These are phyloP conservation scores for Cyprinodon diabolis DNA, from an alignment of 2,797 vertebrate species.

Conservation along the genomic window DNA sequence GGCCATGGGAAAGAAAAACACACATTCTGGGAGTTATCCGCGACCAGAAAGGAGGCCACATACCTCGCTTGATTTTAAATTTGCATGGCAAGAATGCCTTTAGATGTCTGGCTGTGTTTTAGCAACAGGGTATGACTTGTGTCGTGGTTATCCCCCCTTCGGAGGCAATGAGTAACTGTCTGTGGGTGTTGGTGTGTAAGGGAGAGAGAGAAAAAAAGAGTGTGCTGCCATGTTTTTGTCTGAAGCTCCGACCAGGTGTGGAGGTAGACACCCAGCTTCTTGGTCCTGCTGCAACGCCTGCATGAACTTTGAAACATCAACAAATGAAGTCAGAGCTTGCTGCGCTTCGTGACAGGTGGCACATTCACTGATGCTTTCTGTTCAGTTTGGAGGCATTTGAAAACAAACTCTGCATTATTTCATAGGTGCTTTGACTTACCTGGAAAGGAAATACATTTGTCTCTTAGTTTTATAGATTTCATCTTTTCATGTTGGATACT, in stretches of 20 bases:
- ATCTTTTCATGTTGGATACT: not conserved
- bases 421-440: not conserved
- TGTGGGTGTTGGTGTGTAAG: constrained; percentile 6
- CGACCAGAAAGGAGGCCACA: not conserved
- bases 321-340: constrained; percentile 33
- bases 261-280: constrained; percentile 33
- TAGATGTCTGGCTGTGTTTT: constrained; percentile 49
- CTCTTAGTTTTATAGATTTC: not conserved
- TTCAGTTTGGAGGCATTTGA: not conserved
- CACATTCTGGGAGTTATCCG: constrained; percentile 7
- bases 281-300: constrained; percentile 60
- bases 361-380: constrained; percentile 3
- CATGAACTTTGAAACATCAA: constrained; percentile 37
- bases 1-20: constrained; percentile 47
- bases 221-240: constrained; percentile 58
- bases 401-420: not conserved
- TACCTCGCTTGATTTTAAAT: constrained; percentile 9
- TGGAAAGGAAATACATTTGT: not conserved
- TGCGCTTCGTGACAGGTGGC: not conserved
- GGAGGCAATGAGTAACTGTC: constrained; percentile 22
- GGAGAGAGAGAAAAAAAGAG: constrained; percentile 31
- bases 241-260: constrained; percentile 72
- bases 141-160: constrained; percentile 38
- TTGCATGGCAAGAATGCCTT: constrained; percentile 20
- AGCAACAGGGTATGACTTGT: constrained; percentile 44